Base-by-base conservation (phyloP, 2,113 vertebrate species). In the Rhynchopsitta pachyrhyncha region DNA sequence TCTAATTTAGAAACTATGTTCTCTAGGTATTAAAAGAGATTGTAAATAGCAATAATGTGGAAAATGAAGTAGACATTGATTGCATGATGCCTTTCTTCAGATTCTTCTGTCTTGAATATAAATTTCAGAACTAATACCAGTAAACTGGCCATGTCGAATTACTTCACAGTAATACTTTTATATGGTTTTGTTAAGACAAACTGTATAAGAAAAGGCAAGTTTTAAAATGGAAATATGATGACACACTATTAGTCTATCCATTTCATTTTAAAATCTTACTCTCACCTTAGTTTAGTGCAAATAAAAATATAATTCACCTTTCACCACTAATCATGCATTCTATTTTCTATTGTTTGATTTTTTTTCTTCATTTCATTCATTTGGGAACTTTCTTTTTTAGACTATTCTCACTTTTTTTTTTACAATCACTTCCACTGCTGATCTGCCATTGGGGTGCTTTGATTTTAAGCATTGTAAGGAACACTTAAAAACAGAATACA, bases 1-100 rank as follows among this genome's bases (percentile, higher is more conserved):
- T 80, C 74, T 53, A 68, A 88, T 81, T 94, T 92, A 93, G 95
- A 91, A 92, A 82, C 47, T 90, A 46, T 92, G 33, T 86, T 87
- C 89, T 82, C 53, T 20, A n/a, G 69, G 17, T 68, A 50, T 88
- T 75, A 90, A 52, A 91, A 85, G 52, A 68, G 33, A 57, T 41
- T 87, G 55, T 53, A 92, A 82, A 93, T 80, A 63, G 82, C 91
- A 85, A 82, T 50, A 80, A 53, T 35, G 41, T 77, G 59, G 64
- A 66, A 92, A 86, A 82, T 81, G 67, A 85, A 90, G 89, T 3
- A 86, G 85, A 33, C 50, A 37, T 81, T 62, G 49, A 66, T 42
- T 90, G 39, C 11, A 39, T 29, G 70, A 67, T 79, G 63, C 84
- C 53, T 93, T 71, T 42, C 60, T 88, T 82, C n/a, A 70, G 11